Conservation (phyloP, 2,113 vertebrate species). For the Suncus etruscus region DNA sequence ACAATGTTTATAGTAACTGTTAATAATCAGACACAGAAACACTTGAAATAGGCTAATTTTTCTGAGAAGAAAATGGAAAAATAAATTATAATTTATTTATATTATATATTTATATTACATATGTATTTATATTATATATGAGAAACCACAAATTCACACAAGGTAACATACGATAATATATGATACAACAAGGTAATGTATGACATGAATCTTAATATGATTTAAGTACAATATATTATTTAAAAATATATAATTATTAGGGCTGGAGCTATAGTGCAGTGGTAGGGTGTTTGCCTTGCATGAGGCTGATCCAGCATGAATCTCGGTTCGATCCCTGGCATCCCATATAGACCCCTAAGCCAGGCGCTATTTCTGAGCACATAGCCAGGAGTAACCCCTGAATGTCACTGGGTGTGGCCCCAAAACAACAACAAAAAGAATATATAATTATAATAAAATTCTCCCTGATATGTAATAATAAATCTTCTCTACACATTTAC, state of each 20-base stretch:
- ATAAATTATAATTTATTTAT: conserved; percentile 25
- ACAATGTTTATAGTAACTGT: conserved; percentile 12
- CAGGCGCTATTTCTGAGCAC: no score
- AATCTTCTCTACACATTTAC: background rate
- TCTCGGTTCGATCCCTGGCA: no score
- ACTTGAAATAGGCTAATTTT: background rate
- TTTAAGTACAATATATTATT: conserved; percentile 24
- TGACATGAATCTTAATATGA: background rate
- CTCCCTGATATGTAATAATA: background rate
- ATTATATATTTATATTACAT: background rate
- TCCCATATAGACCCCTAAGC: no score
- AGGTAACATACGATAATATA: background rate
- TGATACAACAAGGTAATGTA: background rate
- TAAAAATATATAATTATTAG: background rate
- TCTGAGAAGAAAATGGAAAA: conserved; percentile 46
- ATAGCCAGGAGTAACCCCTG: no score
- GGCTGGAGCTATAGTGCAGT: no score
- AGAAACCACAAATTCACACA: conserved; percentile 20
- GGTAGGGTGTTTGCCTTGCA: no score
- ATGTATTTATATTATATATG: background rate
- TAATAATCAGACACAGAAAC: conserved; percentile 34
- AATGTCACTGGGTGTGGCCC: no score
- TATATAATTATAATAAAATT: no score
- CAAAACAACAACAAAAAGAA: no score
- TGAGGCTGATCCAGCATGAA: no score